Percentiles rank a stretch among this genome's conserved stretches.
Conservation (phyloP, 2,113 vertebrate genomes). For the Eurystomus gularis region DNA sequence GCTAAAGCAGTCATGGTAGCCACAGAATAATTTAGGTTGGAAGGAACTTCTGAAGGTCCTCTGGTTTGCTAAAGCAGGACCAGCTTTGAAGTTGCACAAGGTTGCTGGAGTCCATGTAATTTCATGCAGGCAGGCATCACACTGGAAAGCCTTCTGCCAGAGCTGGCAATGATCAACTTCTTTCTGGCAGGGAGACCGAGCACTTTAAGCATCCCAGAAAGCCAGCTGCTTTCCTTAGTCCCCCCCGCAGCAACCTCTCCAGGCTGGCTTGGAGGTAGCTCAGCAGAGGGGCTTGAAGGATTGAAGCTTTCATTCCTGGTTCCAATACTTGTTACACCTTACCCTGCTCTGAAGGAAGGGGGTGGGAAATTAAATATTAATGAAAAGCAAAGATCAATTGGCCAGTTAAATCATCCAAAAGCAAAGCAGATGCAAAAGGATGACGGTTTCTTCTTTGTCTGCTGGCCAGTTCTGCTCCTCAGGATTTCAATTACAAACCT, state of each 20-base stretch:
- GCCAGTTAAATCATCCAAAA: neutral
- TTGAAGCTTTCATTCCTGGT: neutral
- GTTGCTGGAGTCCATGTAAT: neutral
- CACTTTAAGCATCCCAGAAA: neutral
- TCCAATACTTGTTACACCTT: neutral
- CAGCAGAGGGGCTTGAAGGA: neutral
- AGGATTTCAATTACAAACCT: conserved; percentile 53
- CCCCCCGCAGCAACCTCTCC: neutral
- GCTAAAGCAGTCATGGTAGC: neutral
- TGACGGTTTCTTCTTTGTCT: neutral
- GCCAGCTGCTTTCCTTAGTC: neutral
- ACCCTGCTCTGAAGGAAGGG: neutral
- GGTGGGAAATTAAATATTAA: neutral
- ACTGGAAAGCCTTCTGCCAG: neutral
- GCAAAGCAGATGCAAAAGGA: neutral
- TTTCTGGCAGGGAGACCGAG: neutral
- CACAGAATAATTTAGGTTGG: neutral
- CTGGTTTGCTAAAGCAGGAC: neutral
- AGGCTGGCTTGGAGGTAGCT: neutral
- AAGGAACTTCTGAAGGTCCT: neutral
- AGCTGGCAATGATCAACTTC: neutral
- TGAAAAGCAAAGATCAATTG: neutral
- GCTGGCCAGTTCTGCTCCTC: neutral
- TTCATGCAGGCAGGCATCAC: neutral
- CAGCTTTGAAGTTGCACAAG: neutral